Conservation (phyloP, 1,140 invertebrate species). For the Araneus ventricosus region DNA sequence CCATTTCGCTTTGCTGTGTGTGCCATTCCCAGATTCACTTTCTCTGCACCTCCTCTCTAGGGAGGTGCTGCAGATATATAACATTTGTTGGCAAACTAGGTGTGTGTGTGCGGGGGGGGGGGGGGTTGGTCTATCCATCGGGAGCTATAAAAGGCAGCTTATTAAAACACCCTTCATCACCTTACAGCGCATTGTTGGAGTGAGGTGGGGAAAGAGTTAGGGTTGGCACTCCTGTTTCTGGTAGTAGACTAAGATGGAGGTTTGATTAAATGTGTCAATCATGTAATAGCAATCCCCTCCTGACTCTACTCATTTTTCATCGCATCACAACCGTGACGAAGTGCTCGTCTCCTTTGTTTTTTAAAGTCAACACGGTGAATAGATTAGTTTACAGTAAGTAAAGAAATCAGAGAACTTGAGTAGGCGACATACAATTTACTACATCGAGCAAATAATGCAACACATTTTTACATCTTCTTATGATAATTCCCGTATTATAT, state of each 20-base stretch:
- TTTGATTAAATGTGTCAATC: conserved; percentile 20
- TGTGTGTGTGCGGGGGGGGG: neutral
- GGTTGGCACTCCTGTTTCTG: neutral
- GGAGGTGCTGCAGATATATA: neutral
- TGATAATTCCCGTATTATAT: too few species aligned
- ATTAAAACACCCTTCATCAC: conserved; percentile 37
- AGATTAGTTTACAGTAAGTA: too few species aligned
- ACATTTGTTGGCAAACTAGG: neutral
- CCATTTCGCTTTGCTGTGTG: conserved; percentile 23
- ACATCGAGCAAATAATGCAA: too few species aligned
- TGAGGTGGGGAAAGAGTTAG: neutral
- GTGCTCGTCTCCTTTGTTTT: neutral
- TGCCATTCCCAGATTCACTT: conserved; percentile 25
- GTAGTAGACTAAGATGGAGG: neutral
- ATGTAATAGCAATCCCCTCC: neutral
- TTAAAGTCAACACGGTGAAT: neutral
- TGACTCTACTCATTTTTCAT: neutral
- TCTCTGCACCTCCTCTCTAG: neutral
- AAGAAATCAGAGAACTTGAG: too few species aligned
- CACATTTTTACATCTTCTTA: too few species aligned
- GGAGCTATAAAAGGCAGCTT: conserved; percentile 27
- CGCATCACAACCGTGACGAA: neutral
- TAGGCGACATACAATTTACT: too few species aligned
- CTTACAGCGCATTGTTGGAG: neutral
- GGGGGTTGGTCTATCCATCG: neutral